Evolutionary conservation across 2,797 vertebrate genomes (phyloP), one percentile per base, ranked within the genome.

Genomic region (Bryconaethiops microstoma): DNA sequence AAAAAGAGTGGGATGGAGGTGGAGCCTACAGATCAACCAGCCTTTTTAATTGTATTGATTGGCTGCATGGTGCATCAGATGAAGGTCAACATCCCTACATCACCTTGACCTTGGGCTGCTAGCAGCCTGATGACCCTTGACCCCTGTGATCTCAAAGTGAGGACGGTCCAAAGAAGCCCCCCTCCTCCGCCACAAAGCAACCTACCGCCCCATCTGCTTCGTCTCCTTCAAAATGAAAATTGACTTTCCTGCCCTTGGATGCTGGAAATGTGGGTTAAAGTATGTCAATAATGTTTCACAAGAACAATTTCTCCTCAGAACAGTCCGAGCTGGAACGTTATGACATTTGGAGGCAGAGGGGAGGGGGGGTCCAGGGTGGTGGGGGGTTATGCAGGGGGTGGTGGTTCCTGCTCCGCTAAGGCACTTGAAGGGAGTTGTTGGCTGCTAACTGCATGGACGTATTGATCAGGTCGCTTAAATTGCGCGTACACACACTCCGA

Each of bases 231-330:
- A 96, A 96, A 97, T 95, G 94, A 95, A 94, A 96, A 97, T 96
- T 94, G 96, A 98, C 96, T 94, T 91, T 88, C 84, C 88, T 85
- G 90, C 63, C 70, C 1, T 90, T 87, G 93, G 93, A 89, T 92
- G 91, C 93, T 93, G 91, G 94, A 90, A 97, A 97, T 89, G 93
- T 90, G 88, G 95, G 96, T 97, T 97, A 97, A 97, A 96, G 92
- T 88, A 95, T 96, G 96, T 98, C 97, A 96, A 98, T 97, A 97
- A 95, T 92, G 94, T 95, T 97, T 97, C 95, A 95, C 94, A 92
- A 92, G 95, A 96, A 97, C 96, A 95, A 95, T 96, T 96, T 97
- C 96, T 96, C 93, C 82, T 29, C 64, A 94, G 89, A 94, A 95
- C 94, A 93, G 91, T 91, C 89, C 85, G n/a, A 91, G 86, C 88